Conservation (phyloP, 2,797 vertebrate species). For the Aldrovandia affinis region DNA sequence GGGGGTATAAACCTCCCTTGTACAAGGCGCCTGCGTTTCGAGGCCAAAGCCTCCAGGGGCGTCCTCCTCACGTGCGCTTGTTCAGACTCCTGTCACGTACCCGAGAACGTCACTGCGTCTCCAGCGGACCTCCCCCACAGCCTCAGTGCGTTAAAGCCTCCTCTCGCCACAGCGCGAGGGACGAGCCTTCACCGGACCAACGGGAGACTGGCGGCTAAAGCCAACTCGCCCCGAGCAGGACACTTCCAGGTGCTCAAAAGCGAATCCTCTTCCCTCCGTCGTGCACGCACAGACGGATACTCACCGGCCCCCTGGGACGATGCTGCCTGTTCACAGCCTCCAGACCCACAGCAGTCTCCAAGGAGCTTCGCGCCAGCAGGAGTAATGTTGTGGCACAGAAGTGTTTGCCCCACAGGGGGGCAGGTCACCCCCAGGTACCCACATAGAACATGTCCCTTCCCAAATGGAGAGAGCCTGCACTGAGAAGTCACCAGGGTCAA, state of each 20-base stretch:
- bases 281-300: too few species aligned
- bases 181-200: not conserved
- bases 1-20: too few species aligned
- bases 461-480: too few species aligned
- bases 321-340: not conserved
- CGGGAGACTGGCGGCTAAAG: not conserved
- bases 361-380: not conserved
- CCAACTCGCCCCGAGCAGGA: too few species aligned
- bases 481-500: too few species aligned
- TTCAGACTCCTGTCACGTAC: slow-evolving; percentile 3
- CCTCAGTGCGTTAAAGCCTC: not conserved
- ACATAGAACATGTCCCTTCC: not conserved
- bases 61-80: not conserved
- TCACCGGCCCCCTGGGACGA: not conserved
- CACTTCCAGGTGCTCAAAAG: not conserved
- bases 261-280: slow-evolving; percentile 17
- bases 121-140: not conserved
- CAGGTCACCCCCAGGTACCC: not conserved
- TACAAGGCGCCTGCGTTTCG: too few species aligned
- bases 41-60: too few species aligned
- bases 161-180: not conserved
- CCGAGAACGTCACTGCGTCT: not conserved
- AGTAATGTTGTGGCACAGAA: not conserved
- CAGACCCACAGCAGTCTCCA: not conserved
- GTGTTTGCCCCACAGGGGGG: not conserved